Evolutionary conservation across 2,888 invertebrate genomes (phyloP), one percentile per base, ranked within the genome.

Genomic region (Tridacna gigas): DNA sequence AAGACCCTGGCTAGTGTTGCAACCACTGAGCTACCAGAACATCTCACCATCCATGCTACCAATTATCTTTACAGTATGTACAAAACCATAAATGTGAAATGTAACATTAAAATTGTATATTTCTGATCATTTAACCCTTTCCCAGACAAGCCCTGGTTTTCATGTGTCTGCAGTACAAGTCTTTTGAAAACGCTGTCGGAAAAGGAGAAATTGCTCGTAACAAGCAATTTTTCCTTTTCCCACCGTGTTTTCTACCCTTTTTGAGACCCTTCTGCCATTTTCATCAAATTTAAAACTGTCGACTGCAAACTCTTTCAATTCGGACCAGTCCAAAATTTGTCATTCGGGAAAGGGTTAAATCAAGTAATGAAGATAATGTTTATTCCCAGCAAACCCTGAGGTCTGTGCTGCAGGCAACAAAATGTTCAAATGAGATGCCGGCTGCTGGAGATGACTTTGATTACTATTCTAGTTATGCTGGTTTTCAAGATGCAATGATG

Each of bases 381-480:
- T 74, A 84, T 83, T 95, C 95, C 60, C 92, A 97, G 97, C 95
- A 96, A 93, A 97, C 97, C 0, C 96, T 97, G 86, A 95, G 95
- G 81, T 95, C 96, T 56, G 95, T 97, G 47, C 96, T 97, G 90
- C 96, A 96, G 93, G 96, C 97, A 7, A 97, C 97, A 18, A 96
- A 96, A 93, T 95, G 96, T 22, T 92, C 97, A 0, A 98, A 97
- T 94, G 95, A 95, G 22, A 95, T 98, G 85, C 98, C 98, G 0
- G 95, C 95, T 66, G 88, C 91, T 13, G 97, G 97, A 60, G 95
- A 96, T 61, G 96, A 97, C 67, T 97, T 96, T 93, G 96, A 97
- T 90, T 96, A 97, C 83, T 97, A 97, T 92, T 96, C 96, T 76
- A 97, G 97, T n/a, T 97, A 97, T 94, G 96, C 97, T 9, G 96